Evolutionary conservation across 2,888 invertebrate genomes (phyloP), one percentile per base, ranked within the genome.

Genomic region (Eupsilia transversa): DNA sequence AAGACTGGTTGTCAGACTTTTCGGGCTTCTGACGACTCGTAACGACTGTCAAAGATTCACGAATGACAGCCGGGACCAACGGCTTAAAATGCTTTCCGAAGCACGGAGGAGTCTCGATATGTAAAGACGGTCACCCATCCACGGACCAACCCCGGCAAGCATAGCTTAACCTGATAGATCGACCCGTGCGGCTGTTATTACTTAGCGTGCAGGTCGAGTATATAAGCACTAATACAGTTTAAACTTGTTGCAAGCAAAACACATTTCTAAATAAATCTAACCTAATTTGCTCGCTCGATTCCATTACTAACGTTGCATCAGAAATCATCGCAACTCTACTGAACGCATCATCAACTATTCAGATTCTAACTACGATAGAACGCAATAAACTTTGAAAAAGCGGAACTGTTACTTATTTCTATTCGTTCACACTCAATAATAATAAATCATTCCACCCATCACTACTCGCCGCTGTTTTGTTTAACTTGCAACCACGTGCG

Each of bases 391-490:
- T 38, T 70, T 52, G n/a, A 46, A 72, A 83, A 74, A 83, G 12
- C 84, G 63, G 66, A 83, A 79, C 72, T 70, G 69, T n/a, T n/a
- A n/a, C n/a, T 74, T 54, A 72, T 70, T 84, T 72, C 23, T 75
- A 78, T 78, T 77, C 72, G 75, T 80, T 80, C 71, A 49, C 69
- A 72, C 78, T 84, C 74, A 73, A 85, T 80, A 67, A 74, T 66
- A 86, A 87, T 87, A 81, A 86, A 88, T 88, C 86, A 87, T 87
- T 87, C 76, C 71, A 52, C 68, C 60, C 56, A 74, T 69, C 75
- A 74, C 38, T 67, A 43, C 49, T 41, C 43, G 59, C 59, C 61
- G 65, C 54, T 75, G 73, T 77, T 77, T 66, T 81, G 74, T 87
- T 86, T 81, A 71, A 56, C 59, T 70, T 72, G 30, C 60, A 57